Percentiles rank a stretch among this genome's conserved stretches.
Conservation (phyloP, 2,113 vertebrate genomes). For the Siniperca chuatsi region DNA sequence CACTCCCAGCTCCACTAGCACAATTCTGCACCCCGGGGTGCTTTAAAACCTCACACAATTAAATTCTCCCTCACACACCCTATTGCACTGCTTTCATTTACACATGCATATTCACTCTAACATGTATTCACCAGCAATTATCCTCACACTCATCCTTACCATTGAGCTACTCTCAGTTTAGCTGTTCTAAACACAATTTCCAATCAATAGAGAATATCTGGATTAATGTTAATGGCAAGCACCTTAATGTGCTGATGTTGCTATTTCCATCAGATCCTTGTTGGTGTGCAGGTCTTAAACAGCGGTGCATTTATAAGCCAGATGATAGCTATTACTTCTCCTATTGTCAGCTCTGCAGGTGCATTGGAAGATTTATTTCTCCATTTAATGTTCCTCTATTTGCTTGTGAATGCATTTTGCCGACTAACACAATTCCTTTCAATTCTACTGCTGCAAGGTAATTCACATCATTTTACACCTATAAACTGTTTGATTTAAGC, state of each 20-base stretch:
- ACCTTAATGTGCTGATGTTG: constrained; percentile 42
- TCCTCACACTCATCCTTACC: neutral
- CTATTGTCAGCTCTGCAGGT: constrained; percentile 1
- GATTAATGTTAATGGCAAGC: constrained; percentile 4
- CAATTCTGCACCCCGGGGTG: constrained; percentile 26
- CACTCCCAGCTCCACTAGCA: constrained; percentile 39
- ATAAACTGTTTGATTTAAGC: neutral
- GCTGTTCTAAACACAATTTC: constrained; percentile 19
- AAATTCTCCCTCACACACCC: neutral
- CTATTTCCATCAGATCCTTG: constrained; percentile 35
- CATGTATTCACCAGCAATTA: constrained; percentile 17
- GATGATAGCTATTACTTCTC: constrained; percentile 17
- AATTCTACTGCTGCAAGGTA: neutral
- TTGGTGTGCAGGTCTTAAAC: constrained; percentile 15
- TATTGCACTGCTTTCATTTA: neutral
- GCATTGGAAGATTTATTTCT: constrained; percentile 37
- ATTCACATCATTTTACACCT: neutral
- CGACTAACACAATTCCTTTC: neutral
- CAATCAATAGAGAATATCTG: constrained; percentile 34
- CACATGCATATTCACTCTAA: constrained; percentile 10
- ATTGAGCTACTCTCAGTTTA: neutral
- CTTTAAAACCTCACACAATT: constrained; percentile 25
- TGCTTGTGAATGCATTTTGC: constrained; percentile 17
- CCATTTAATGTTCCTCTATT: constrained; percentile 15
- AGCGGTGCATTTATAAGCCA: constrained; percentile 1